Percentiles rank a stretch among this genome's conserved stretches.
Conservation (phyloP, 2,113 vertebrate genomes). For the Podarcis muralis region DNA sequence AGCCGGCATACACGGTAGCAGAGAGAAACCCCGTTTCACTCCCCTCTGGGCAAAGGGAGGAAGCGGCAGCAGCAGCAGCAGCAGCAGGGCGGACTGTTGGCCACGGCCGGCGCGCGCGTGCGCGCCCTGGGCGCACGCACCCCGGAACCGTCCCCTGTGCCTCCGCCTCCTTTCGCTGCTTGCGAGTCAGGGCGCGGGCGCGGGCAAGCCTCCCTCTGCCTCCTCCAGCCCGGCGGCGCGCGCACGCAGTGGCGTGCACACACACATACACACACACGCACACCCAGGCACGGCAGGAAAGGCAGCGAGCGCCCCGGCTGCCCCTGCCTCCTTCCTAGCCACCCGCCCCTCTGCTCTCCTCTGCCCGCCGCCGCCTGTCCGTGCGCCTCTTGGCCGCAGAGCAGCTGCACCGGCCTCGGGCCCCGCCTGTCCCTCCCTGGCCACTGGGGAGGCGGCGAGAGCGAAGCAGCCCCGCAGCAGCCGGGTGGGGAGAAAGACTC, state of each 20-base stretch:
- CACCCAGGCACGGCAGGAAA: neutral
- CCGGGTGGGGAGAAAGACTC: neutral
- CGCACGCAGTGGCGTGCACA: neutral
- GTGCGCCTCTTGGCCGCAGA: neutral
- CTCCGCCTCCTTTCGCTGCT: constrained; percentile 22
- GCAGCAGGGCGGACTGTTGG: too few species aligned
- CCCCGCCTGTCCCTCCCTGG: constrained; percentile 19
- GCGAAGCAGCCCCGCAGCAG: neutral
- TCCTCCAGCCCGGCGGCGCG: neutral
- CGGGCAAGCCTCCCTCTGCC: neutral
- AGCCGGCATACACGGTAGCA: neutral
- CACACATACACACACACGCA: too few species aligned
- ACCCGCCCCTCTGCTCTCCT: too few species aligned
- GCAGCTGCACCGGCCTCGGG: constrained; percentile 1
- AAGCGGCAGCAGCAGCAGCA: neutral
- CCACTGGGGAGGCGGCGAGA: constrained; percentile 27
- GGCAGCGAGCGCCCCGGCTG: neutral
- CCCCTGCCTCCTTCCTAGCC: neutral
- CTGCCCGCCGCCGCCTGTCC: neutral
- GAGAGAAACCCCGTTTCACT: neutral
- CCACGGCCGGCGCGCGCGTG: too few species aligned
- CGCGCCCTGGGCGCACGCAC: neutral
- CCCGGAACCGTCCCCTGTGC: too few species aligned
- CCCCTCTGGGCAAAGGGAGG: neutral
- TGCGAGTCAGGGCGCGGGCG: neutral